Evolutionary conservation across 2,113 vertebrate species (phyloP).

Genomic region (Holacanthus passer): DNA sequence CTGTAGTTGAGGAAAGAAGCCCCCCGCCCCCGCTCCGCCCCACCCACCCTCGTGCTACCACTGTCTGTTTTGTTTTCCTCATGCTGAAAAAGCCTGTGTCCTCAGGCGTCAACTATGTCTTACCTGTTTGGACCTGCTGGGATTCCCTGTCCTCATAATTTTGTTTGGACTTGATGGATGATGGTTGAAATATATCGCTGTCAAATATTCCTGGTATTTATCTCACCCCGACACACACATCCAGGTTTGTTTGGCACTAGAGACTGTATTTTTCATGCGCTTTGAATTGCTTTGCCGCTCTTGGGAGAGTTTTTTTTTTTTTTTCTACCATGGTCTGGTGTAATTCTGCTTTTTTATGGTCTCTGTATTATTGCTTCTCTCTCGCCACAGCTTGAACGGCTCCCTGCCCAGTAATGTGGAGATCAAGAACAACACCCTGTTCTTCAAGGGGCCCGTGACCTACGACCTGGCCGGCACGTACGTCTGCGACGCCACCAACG

Average conservation of each 20-base stretch:
- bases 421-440: slow-evolving; percentile 94
- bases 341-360: slow-evolving; percentile 46
- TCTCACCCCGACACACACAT: slow-evolving; percentile 46
- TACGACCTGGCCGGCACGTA: slow-evolving; percentile 93
- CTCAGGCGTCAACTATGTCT: slow-evolving; percentile 59
- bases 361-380: slow-evolving; percentile 50
- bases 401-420: slow-evolving; percentile 93
- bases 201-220: slow-evolving; percentile 75
- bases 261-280: slow-evolving; percentile 53
- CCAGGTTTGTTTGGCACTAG: slow-evolving; percentile 58
- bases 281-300: slow-evolving; percentile 60
- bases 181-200: slow-evolving; percentile 66
- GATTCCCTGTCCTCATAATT: slow-evolving; percentile 72
- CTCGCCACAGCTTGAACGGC: slow-evolving; percentile 89
- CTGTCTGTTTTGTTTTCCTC: slow-evolving; percentile 60
- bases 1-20: slow-evolving; percentile 16
- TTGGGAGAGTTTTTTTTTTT: slow-evolving; percentile 11
- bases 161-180: slow-evolving; percentile 74
- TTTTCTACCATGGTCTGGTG: slow-evolving; percentile 14
- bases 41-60: background rate
- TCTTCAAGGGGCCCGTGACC: slow-evolving; percentile 93
- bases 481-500: slow-evolving; percentile 94
- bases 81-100: slow-evolving; percentile 45
- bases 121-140: slow-evolving; percentile 76
- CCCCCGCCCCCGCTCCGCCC: background rate